Conservation (phyloP, 2,113 vertebrate genomes). For the Pristiophorus japonicus region DNA sequence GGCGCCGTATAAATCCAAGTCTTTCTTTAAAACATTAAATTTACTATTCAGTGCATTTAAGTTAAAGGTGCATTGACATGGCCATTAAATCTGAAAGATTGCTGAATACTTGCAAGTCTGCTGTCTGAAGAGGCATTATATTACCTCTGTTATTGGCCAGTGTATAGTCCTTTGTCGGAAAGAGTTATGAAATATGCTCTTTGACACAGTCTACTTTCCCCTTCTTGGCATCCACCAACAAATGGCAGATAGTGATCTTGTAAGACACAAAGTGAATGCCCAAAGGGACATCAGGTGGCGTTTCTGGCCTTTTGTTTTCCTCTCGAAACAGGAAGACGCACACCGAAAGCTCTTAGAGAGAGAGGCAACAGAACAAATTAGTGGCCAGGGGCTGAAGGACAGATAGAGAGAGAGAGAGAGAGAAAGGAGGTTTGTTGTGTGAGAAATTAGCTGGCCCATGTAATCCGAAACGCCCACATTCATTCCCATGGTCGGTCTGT, state of each 20-base stretch:
- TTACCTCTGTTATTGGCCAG: neutral
- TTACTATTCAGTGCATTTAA: neutral
- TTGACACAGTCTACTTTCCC: slow-evolving; percentile 1
- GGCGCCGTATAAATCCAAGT: neutral
- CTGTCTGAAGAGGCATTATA: neutral
- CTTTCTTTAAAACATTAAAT: neutral
- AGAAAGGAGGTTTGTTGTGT: slow-evolving; percentile 15
- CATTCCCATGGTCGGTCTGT: neutral
- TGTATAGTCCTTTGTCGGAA: neutral
- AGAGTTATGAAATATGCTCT: slow-evolving; percentile 24
- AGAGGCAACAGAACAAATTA: slow-evolving; percentile 22
- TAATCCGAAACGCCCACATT: neutral
- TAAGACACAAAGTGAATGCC: slow-evolving; percentile 25
- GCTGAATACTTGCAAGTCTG: neutral
- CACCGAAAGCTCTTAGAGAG: slow-evolving; percentile 20
- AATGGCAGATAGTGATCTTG: neutral
- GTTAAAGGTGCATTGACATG: neutral
- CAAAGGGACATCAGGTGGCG: slow-evolving; percentile 25
- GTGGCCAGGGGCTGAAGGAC: neutral
- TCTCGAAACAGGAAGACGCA: neutral
- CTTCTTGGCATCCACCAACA: neutral
- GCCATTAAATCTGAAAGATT: neutral
- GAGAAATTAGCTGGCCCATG: slow-evolving; percentile 21
- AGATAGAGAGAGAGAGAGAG: neutral
- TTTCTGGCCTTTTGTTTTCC: neutral